These are phyloP conservation scores for Rhagoletis zephyria DNA, from an alignment of 1,140 invertebrate species.

Conservation along the genomic window DNA sequence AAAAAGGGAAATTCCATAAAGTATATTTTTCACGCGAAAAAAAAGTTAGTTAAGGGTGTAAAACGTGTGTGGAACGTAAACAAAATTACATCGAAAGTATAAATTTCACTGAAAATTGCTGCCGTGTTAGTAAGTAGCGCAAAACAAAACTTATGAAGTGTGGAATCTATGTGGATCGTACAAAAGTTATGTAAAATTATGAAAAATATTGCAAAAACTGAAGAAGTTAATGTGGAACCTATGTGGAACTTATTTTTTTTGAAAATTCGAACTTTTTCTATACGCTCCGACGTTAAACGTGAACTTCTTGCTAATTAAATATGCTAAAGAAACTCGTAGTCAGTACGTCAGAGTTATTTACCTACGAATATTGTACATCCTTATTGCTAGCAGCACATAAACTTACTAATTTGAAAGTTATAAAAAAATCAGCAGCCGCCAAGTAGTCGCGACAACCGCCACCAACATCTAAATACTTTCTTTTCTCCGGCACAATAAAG, in stretches of 20 bases:
- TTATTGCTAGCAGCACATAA: no score
- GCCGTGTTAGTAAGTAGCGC: neutral
- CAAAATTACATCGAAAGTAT: neutral
- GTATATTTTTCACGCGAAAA: neutral
- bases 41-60: neutral
- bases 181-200: no score
- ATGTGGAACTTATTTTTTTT: neutral
- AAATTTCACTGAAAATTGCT: neutral
- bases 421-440: neutral
- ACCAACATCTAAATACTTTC: neutral
- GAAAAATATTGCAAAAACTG: no score
- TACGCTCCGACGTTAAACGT: neutral
- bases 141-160: no score
- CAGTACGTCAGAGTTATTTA: no score
- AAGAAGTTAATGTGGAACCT: neutral
- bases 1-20: neutral
- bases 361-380: no score
- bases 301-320: no score
- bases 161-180: no score
- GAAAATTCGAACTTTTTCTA: neutral
- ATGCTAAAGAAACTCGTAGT: no score
- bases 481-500: neutral
- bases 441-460: neutral
- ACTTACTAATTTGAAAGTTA: neutral
- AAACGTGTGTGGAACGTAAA: neutral